Percentiles rank a stretch among this genome's conserved stretches.
phyloP scores from a whole-genome alignment of 2,797 vertebrate species.

The Dallia pectoralis region DNA sequence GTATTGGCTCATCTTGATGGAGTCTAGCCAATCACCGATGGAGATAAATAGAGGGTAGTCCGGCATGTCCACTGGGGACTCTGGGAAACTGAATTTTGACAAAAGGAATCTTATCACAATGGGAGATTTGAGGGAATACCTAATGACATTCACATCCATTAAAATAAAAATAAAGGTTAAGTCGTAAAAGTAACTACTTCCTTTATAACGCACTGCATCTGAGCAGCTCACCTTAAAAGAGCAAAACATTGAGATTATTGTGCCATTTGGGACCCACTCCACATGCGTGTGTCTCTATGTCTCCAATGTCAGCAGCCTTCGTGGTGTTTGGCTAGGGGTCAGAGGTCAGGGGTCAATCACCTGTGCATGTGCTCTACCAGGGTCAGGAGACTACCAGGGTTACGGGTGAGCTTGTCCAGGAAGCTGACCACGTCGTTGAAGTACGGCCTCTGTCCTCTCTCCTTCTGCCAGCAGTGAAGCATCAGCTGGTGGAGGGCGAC shows the following conservation, averaged over 20 bases:
- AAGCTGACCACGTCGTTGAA: conserved; percentile 90
- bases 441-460: conserved; percentile 86
- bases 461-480: conserved; percentile 99
- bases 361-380: too few species aligned
- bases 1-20: conserved; percentile 99
- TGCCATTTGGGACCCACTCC: too few species aligned
- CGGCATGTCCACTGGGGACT: conserved; percentile 75
- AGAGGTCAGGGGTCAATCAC: background rate
- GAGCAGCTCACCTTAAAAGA: too few species aligned
- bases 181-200: too few species aligned
- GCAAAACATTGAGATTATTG: too few species aligned
- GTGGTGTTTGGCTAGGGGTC: background rate
- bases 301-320: too few species aligned
- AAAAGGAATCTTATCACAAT: conserved; percentile 6
- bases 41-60: conserved; percentile 90
- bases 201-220: too few species aligned
- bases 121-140: background rate
- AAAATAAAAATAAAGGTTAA: too few species aligned
- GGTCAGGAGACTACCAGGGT: conserved; percentile 82
- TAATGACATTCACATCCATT: too few species aligned
- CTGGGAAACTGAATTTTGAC: conserved; percentile 63
- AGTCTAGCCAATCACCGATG: conserved; percentile 97
- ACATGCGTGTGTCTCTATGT: too few species aligned
- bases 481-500: conserved; percentile 94
- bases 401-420: conserved; percentile 95